Conservation (phyloP, 2,113 vertebrate species). For the Erythrocercus mccallii region DNA sequence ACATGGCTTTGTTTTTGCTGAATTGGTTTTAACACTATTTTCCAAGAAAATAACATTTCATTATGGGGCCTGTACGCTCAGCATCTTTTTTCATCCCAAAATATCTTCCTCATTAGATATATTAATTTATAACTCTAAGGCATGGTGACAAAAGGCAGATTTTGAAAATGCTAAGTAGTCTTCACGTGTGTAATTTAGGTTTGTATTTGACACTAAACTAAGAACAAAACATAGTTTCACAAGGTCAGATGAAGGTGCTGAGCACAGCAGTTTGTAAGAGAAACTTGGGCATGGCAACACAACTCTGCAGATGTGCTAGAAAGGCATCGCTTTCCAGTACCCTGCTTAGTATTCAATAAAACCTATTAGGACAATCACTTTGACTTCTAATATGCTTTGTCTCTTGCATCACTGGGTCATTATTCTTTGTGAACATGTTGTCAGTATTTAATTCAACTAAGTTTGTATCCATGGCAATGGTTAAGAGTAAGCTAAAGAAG, state of each 20-base stretch:
- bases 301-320: not conserved
- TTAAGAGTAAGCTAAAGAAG: not conserved
- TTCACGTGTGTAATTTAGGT: not conserved
- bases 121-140: not conserved
- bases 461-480: conserved; percentile 51
- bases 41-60: not conserved
- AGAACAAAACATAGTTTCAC: not conserved
- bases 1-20: not conserved
- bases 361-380: conserved; percentile 10
- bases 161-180: not conserved
- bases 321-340: not conserved
- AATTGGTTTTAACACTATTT: not conserved
- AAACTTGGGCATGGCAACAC: not conserved
- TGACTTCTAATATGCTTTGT: conserved; percentile 40
- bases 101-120: not conserved
- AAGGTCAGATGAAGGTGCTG: not conserved
- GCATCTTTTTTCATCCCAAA: not conserved
- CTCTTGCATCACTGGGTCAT: conserved; percentile 10
- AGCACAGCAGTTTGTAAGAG: not conserved
- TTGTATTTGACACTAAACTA: not conserved
- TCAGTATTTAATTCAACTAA: conserved; percentile 42
- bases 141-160: not conserved
- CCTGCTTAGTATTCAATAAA: conserved; percentile 15
- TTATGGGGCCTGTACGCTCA: not conserved
- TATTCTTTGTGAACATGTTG: conserved; percentile 48